Conservation (phyloP, 2,113 vertebrate species). For the Mormyrus lacerda region DNA sequence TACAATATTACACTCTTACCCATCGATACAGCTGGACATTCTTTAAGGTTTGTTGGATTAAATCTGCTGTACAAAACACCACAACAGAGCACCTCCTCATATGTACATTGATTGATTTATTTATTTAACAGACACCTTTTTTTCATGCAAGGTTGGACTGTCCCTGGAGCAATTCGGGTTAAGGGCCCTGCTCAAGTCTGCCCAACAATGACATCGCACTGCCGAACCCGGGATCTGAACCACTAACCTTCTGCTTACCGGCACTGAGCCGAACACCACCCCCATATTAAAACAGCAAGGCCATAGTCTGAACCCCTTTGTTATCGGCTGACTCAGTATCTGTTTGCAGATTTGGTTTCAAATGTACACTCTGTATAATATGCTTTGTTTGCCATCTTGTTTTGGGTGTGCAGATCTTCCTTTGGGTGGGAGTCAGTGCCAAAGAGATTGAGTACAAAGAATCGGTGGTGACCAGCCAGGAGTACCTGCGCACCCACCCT, state of each 20-base stretch:
- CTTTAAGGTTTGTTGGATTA: not conserved
- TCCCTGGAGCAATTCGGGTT: not conserved
- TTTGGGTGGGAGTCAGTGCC: slow-evolving; percentile 75
- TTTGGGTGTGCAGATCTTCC: slow-evolving; percentile 59
- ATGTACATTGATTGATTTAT: not conserved
- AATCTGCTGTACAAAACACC: not conserved
- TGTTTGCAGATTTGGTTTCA: not conserved
- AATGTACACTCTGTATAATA: not conserved
- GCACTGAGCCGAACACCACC: not conserved
- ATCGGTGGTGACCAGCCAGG: slow-evolving; percentile 57
- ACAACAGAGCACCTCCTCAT: not conserved
- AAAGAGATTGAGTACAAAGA: slow-evolving; percentile 65
- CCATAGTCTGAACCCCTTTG: not conserved
- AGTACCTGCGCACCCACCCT: slow-evolving; percentile 77
- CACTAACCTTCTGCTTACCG: not conserved
- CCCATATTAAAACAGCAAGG: not conserved
- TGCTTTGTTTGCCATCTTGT: not conserved
- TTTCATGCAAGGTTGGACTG: not conserved
- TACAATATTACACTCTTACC: not conserved
- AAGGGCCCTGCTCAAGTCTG: not conserved
- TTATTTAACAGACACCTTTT: not conserved
- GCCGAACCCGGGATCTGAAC: not conserved
- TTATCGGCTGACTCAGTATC: not conserved
- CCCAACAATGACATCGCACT: not conserved
- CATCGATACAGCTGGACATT: not conserved